Percentiles rank a stretch among this genome's conserved stretches.
Conservation (phyloP, 2,113 vertebrate species). For the Notarius quadriscutis region DNA sequence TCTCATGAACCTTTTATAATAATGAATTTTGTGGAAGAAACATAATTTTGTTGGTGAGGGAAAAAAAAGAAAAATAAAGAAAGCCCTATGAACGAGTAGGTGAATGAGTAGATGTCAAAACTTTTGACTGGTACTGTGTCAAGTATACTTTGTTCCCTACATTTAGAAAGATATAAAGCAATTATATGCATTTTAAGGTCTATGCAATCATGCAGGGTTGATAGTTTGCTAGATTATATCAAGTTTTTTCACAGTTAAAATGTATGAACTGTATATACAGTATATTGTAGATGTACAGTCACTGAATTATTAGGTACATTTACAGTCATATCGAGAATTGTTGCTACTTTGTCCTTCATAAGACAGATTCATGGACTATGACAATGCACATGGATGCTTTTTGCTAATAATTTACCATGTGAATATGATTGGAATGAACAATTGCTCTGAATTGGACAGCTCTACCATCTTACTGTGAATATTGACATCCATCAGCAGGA, state of each 20-base stretch:
- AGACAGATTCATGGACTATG: neutral
- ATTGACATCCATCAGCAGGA: neutral
- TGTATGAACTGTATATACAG: neutral
- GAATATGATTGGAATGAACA: neutral
- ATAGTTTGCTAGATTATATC: neutral
- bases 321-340: neutral
- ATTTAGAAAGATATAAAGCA: neutral
- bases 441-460: neutral
- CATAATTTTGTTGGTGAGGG: no score
- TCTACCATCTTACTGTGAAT: neutral
- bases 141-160: neutral
- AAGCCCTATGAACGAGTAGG: no score
- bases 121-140: no score
- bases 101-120: no score
- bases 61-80: no score
- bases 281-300: neutral
- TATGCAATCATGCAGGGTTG: neutral
- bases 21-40: neutral
- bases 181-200: neutral
- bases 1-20: neutral
- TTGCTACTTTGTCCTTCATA: neutral
- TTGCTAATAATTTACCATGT: neutral
- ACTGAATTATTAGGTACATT: no score
- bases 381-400: neutral
- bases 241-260: neutral